Conservation (phyloP, 2,888 invertebrate species). For the Daptonema setosum region DNA sequence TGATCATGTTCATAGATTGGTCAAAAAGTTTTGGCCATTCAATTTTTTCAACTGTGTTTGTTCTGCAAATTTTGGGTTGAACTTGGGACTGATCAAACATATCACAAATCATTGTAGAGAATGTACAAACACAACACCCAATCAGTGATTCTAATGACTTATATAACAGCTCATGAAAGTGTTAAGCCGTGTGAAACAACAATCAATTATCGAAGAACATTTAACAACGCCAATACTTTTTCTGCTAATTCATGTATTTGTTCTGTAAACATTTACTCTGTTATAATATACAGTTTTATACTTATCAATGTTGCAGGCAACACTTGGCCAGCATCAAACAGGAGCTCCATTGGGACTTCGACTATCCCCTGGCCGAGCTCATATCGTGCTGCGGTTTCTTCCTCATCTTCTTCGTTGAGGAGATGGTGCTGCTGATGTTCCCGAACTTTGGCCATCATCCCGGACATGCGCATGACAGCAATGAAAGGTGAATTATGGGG, state of each 20-base stretch:
- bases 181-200: no score
- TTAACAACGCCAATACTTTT: no score
- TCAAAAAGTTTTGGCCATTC: not conserved
- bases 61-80: not conserved
- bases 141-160: not conserved
- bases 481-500: no score
- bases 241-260: no score
- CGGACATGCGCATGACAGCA: not conserved
- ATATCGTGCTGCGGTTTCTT: conserved; percentile 19
- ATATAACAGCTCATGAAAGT: not conserved
- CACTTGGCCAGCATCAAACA: conserved; percentile 1
- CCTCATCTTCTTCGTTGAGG: conserved; percentile 23
- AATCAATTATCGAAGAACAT: no score
- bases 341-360: conserved; percentile 6
- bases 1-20: not conserved
- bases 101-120: not conserved
- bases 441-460: not conserved
- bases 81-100: not conserved
- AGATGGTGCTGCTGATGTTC: conserved; percentile 10
- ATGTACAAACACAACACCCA: not conserved
- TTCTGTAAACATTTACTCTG: no score
- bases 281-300: no score
- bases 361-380: conserved; percentile 24
- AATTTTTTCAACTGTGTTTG: not conserved
- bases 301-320: conserved; percentile 6